These are phyloP conservation scores for Catocala sponsa DNA, from an alignment of 2,888 invertebrate genomes.

Conservation along the genomic window DNA sequence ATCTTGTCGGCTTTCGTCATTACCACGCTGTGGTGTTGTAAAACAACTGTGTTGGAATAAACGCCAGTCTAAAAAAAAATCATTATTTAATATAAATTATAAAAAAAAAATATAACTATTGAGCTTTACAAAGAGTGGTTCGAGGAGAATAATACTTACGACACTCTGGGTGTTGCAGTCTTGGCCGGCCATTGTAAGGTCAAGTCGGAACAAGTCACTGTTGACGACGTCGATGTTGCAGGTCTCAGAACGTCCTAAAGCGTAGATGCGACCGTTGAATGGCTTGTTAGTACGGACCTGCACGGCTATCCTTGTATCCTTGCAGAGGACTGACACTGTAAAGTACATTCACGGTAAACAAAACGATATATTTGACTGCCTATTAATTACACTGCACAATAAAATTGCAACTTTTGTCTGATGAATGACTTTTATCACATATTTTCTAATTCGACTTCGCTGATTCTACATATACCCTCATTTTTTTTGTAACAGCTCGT, in stretches of 20 bases:
- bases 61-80: conserved; percentile 92
- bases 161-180: conserved; percentile 98
- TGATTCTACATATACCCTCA: too few relatives aligned
- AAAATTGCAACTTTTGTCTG: too few relatives aligned
- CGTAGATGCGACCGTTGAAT: conserved; percentile 98
- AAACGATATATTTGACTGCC: too few relatives aligned
- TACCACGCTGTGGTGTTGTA: conserved; percentile 98
- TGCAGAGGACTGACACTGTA: conserved; percentile 97
- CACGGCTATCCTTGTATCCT: conserved; percentile 97
- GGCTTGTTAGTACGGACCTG: conserved; percentile 97
- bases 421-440: too few relatives aligned
- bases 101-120: background rate
- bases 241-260: conserved; percentile 97
- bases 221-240: conserved; percentile 98
- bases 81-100: background rate
- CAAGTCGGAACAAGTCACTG: conserved; percentile 96
- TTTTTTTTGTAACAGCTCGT: too few relatives aligned
- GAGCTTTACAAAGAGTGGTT: background rate
- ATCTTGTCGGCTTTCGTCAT: conserved; percentile 99
- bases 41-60: conserved; percentile 97
- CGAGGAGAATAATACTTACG: conserved; percentile 87
- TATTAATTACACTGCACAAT: background rate
- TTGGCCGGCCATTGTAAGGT: conserved; percentile 97
- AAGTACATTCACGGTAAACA: conserved; percentile 9
- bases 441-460: too few relatives aligned